Base-by-base conservation (phyloP, 2,888 invertebrate genomes). In the Sarcophaga subvicina region DNA sequence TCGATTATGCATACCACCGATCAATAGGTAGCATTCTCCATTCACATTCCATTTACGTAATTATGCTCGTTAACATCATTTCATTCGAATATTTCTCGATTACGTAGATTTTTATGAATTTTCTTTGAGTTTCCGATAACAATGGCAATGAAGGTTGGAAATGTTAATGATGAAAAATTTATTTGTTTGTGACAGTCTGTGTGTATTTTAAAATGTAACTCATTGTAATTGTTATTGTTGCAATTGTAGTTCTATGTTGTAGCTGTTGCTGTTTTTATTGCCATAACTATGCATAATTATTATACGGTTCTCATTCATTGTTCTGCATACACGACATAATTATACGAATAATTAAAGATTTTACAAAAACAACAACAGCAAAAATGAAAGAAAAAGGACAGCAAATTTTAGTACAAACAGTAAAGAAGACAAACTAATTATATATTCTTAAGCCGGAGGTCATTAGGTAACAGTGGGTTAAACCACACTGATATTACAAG, bases 361-460 rank as follows among this genome's bases (percentile, higher is more conserved):
- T 54, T 54, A 2, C 12, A 12, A 54, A 14, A 54, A 54, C 12
- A 54, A 54, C 17, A 54, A 54, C 0, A 5, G 17, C 2, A 54
- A 54, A 8, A 12, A 14, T 49, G 49, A 37, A 37, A 37, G 6
- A 37, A 37, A 1, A 37, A 27, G 1, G 8, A 37, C 6, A 37
- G 8, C 6, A 37, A 37, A 37, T 37, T 37, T 37, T 37, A 37
- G 8, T 37, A 37, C 37, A 2, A 37, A 37, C 37, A 37, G 37
- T 37, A 37, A 37, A 37, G 37, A n/a, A 67, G 27, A 71, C 6
- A 71, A 54, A 71, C 54, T 27, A 71, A 71, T 71, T 59, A 59
- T 4, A n/a, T 71, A 71, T 27, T 71, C 10, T 49, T 49, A 20
- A 71, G 22, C 22, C 22, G 20, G 5, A 69, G 22, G 27, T n/a